phyloP scores from a whole-genome alignment of 2,888 invertebrate genomes.

The Sisyra terminalis region DNA sequence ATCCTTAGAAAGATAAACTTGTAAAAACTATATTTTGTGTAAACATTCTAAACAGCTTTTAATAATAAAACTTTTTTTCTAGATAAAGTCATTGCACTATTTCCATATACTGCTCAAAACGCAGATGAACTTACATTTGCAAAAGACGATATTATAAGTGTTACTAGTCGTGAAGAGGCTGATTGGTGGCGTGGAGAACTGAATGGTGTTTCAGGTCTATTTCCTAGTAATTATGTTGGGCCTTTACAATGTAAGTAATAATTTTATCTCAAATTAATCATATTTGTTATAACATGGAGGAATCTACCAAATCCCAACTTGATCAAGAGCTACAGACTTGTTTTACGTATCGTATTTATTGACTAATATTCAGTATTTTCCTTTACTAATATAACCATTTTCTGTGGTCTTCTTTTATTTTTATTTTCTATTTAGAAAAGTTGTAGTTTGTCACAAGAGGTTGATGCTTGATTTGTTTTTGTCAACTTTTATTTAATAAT shows the following conservation, averaged over 20 bases:
- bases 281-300: too few species aligned
- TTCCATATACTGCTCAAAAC: constrained; percentile 86
- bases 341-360: too few species aligned
- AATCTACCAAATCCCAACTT: not conserved
- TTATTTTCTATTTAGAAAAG: too few species aligned
- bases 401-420: too few species aligned
- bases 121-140: constrained; percentile 88
- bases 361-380: too few species aligned
- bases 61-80: constrained; percentile 11
- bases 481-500: too few species aligned
- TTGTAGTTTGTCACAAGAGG: too few species aligned
- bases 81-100: constrained; percentile 85
- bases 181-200: constrained; percentile 97
- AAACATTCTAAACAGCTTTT: too few species aligned
- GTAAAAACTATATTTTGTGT: constrained; percentile 7
- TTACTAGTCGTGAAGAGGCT: constrained; percentile 82
- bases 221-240: constrained; percentile 91
- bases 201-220: constrained; percentile 76
- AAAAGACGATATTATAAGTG: constrained; percentile 79
- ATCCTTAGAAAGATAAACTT: not conserved
- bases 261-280: not conserved
- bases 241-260: constrained; percentile 46
- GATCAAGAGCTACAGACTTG: too few species aligned
- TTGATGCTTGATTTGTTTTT: too few species aligned
- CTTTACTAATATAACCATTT: too few species aligned